Evolutionary conservation across 2,888 invertebrate species (phyloP), one percentile per base, ranked within the genome.

Genomic region (Abrostola triplasia): DNA sequence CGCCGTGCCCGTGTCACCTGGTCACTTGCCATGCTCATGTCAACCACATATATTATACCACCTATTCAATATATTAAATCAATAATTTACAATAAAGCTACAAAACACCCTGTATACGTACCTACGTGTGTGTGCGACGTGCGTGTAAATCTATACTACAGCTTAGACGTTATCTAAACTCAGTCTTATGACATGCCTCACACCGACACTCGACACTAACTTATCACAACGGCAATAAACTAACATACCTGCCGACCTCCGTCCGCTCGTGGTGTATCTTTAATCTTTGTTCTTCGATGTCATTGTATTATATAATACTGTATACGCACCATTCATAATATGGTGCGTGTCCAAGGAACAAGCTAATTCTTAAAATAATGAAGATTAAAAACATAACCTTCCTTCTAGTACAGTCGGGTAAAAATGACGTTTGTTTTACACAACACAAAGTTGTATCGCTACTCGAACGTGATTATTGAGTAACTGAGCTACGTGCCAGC

Each of bases 151-250:
- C 42, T 37, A 44, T 40, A 10, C 42, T 38, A 56, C 36, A 54
- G 44, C 54, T 60, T 53, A 71, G 52, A 49, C 48, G 52, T 50
- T 70, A 69, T 70, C 70, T 76, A 77, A 77, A 78, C 64, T 87
- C 87, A 87, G 87, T 87, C 87, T 87, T 85, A 76, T 77, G 50
- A 65, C 76, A 70, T 56, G 68, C 73, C 58, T 66, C 67, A 62
- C 59, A 76, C 66, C 64, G 24, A 24, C 24, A 24, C 24, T 24
- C 44, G 65, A 61, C 55, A 53, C 72, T 49, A 61, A 24, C 49
- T 64, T 73, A 65, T 65, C 64, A 73, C 59, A 76, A 60, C 44
- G 11, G 47, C 54, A 44, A 70, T 62, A 60, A 56, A 24, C 24
- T 24, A 24, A 24, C 24, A 24, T 24, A 24, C 1, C 24, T 24